phyloP scores from a whole-genome alignment of 2,797 vertebrate genomes.

The Halcyon chelicuti region DNA sequence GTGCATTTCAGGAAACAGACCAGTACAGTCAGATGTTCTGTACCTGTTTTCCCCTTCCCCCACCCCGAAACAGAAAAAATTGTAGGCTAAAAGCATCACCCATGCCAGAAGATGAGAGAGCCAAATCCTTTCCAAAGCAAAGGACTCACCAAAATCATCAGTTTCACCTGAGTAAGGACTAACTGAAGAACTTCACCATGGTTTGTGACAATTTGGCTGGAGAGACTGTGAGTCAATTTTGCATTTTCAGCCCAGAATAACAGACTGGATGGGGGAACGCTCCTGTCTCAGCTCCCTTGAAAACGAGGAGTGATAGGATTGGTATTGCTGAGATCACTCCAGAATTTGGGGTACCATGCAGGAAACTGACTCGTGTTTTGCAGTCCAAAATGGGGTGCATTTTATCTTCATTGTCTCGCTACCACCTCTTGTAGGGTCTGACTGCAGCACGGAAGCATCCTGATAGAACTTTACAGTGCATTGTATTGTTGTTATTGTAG shows the following conservation, averaged over 20 bases:
- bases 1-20: constrained; percentile 56
- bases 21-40: constrained; percentile 38
- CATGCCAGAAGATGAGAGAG: constrained; percentile 33
- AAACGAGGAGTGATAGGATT: constrained; percentile 40
- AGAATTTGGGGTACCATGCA: constrained; percentile 3
- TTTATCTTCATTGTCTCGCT: not conserved
- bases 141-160: not conserved
- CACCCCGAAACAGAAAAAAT: not conserved
- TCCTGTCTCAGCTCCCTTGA: constrained; percentile 61
- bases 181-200: not conserved
- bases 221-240: constrained; percentile 35
- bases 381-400: not conserved
- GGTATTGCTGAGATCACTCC: constrained; percentile 45
- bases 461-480: constrained; percentile 39
- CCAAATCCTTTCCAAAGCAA: constrained; percentile 33
- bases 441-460: constrained; percentile 52
- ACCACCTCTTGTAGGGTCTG: not conserved
- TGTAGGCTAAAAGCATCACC: constrained; percentile 27
- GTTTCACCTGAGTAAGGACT: not conserved
- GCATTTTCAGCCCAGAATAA: constrained; percentile 63
- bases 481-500: constrained; percentile 48
- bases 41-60: constrained; percentile 32
- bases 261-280: constrained; percentile 40
- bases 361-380: not conserved
- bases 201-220: constrained; percentile 38